Percentiles rank a stretch among this genome's conserved stretches.
These are phyloP conservation scores for Ariolimax columbianus DNA, from an alignment of 2,888 invertebrate genomes.

Conservation along the genomic window DNA sequence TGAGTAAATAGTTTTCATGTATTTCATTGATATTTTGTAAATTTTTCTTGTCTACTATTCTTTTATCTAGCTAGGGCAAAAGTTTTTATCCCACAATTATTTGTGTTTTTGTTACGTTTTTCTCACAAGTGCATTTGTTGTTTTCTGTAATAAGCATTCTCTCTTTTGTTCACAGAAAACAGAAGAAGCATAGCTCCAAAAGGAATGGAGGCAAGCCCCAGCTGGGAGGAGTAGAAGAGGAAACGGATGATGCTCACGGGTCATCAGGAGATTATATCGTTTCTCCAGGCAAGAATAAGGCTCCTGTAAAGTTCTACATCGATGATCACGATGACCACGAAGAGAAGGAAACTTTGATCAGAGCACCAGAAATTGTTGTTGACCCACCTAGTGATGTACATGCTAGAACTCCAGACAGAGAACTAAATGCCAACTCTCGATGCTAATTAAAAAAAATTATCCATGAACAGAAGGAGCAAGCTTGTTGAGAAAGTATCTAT, in stretches of 20 bases:
- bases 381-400: constrained; percentile 69
- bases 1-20: too few species aligned
- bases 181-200: constrained; percentile 53
- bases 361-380: constrained; percentile 67
- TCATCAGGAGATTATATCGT: constrained; percentile 43
- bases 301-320: constrained; percentile 69
- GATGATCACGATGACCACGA: constrained; percentile 63
- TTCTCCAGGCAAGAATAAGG: constrained; percentile 58
- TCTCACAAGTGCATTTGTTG: background rate
- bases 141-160: background rate
- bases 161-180: constrained; percentile 45
- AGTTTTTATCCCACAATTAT: background rate
- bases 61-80: background rate
- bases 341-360: constrained; percentile 63
- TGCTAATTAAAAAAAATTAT: too few species aligned
- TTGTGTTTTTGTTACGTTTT: background rate
- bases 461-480: background rate
- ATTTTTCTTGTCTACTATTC: too few species aligned
- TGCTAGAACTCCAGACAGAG: constrained; percentile 42
- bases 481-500: background rate
- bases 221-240: constrained; percentile 43
- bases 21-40: too few species aligned
- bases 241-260: constrained; percentile 39
- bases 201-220: constrained; percentile 51
- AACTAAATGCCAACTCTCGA: background rate